Percentiles rank a stretch among this genome's conserved stretches.
Conservation (phyloP, 1,140 invertebrate species). For the Orius insidiosus region DNA sequence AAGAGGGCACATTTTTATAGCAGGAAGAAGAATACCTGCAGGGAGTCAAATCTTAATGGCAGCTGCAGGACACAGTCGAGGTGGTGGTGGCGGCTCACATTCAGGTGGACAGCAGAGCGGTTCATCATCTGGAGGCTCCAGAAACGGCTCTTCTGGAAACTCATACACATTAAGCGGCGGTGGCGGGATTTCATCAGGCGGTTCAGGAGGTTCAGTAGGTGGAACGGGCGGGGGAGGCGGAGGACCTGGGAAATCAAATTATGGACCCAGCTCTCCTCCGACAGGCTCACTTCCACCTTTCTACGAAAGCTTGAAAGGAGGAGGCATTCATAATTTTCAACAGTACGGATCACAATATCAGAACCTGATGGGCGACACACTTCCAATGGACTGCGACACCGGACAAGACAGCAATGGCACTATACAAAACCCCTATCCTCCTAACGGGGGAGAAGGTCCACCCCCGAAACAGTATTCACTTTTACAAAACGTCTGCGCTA, state of each 20-base stretch:
- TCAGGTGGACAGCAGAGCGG: slow-evolving; percentile 13
- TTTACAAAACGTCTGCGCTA: slow-evolving; percentile 54
- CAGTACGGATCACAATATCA: slow-evolving; percentile 21
- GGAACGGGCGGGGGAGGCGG: slow-evolving; percentile 26
- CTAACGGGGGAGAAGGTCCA: slow-evolving; percentile 23
- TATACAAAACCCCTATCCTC: slow-evolving; percentile 26
- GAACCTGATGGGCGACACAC: slow-evolving; percentile 35
- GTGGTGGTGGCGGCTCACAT: slow-evolving; percentile 30
- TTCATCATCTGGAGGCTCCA: slow-evolving; percentile 11
- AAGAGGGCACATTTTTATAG: slow-evolving; percentile 20
- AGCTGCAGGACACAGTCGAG: slow-evolving; percentile 56
- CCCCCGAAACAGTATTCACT: slow-evolving; percentile 51
- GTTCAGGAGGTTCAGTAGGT: slow-evolving; percentile 31
- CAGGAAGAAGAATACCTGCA: slow-evolving; percentile 25
- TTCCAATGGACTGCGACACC: slow-evolving; percentile 56
- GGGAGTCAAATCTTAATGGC: slow-evolving; percentile 29
- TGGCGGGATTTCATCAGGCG: slow-evolving; percentile 28
- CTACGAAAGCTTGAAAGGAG: slow-evolving; percentile 62
- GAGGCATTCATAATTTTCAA: slow-evolving; percentile 21
- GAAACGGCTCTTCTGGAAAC: slow-evolving; percentile 28
- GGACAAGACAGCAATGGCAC: slow-evolving; percentile 29
- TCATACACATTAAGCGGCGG: slow-evolving; percentile 28
- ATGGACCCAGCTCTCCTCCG: slow-evolving; percentile 64
- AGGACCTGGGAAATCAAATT: slow-evolving; percentile 42
- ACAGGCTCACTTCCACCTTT: slow-evolving; percentile 67